Evolutionary conservation across 2,888 invertebrate species (phyloP), one percentile per base, ranked within the genome.

Genomic region (Lithosia quadra): DNA sequence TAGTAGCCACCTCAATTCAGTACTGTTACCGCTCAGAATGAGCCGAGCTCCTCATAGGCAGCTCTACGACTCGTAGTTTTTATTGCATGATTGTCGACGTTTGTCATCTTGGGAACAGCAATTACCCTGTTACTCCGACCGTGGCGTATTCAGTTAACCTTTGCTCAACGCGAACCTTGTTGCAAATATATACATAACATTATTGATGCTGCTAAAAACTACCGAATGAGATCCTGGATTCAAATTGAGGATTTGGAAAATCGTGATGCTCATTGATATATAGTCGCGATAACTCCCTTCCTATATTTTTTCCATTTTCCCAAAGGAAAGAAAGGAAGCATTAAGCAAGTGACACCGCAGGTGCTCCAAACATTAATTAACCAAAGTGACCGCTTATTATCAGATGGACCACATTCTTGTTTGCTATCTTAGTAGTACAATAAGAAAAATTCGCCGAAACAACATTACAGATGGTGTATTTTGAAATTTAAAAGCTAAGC

Each of bases 21-120:
- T 60, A 56, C 36, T 57, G 56, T 72, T 67, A 73, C 77, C 78
- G 68, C 56, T 34, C 43, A 34, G 36, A 62, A 55, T 63, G n/a
- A 64, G n/a, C 65, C 58, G 61, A 72, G 70, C 73, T 74, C 71
- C 71, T 74, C 73, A 67, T 76, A 75, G 73, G 62, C 73, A 53
- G 69, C 73, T 77, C 60, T 76, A 73, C 72, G 76, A 77, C 75
- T 74, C 76, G 68, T 49, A 73, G 82, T 85, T 85, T 86, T 90
- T 89, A 91, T 91, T 90, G 83, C 84, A 87, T 90, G 91, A 89
- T 90, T 90, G 90, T 88, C 78, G 90, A 88, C 79, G 78, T 69
- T 78, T 85, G 87, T 86, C 86, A 81, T 82, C 82, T 84, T 83
- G 76, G 76, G 81, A 84, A 76, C 84, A 80, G 75, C 90, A 90